Evolutionary conservation across 2,888 invertebrate species (phyloP).

Genomic region (Antheraea assamensis): DNA sequence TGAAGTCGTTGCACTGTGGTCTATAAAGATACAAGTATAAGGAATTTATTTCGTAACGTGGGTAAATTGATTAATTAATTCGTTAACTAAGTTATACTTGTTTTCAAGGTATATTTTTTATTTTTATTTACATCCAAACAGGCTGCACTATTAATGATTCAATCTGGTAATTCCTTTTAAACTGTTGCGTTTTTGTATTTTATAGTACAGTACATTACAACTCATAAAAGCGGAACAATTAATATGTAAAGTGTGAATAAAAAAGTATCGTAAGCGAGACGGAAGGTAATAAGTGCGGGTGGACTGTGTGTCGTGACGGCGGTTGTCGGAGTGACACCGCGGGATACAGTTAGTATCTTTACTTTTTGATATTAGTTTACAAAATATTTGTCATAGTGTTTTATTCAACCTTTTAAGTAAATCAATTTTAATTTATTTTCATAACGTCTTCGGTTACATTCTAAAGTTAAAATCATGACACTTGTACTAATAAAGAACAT

Average conservation of each 20-base stretch:
- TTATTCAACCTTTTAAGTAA: too few relatives aligned
- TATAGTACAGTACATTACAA: neutral
- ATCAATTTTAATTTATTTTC: too few relatives aligned
- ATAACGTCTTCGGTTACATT: too few relatives aligned
- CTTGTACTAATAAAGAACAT: too few relatives aligned
- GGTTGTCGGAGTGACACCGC: too few relatives aligned
- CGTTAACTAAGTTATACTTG: constrained; percentile 7
- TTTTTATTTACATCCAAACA: constrained; percentile 1
- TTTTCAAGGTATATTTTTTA: neutral
- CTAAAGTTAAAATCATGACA: too few relatives aligned
- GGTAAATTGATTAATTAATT: constrained; percentile 10
- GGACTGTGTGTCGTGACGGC: too few relatives aligned
- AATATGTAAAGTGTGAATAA: too few relatives aligned
- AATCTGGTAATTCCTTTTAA: neutral
- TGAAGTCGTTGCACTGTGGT: constrained; percentile 7
- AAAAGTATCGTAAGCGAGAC: too few relatives aligned
- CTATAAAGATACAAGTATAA: constrained; percentile 7
- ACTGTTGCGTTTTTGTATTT: neutral
- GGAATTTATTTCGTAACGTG: constrained; percentile 1
- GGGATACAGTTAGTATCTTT: neutral
- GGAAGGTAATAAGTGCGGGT: too few relatives aligned
- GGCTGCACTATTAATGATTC: neutral
- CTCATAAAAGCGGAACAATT: neutral
- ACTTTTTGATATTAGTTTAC: neutral
- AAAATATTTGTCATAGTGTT: too few relatives aligned